Evolutionary conservation across 2,888 invertebrate genomes (phyloP).

Genomic region (Brassicogethes aeneus): DNA sequence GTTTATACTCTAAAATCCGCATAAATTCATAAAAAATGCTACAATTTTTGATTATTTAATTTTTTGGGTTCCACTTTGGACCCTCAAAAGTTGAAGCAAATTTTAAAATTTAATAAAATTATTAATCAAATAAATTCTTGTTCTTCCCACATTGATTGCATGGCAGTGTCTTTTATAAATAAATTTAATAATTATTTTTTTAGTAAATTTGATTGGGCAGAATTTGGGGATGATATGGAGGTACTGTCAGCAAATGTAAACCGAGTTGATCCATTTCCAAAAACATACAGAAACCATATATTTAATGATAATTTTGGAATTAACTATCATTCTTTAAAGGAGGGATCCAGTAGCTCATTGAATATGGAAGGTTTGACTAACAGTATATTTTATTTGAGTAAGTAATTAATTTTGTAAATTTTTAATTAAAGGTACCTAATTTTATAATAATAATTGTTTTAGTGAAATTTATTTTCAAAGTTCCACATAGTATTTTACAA

Average conservation of each 20-base stretch:
- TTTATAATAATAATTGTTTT: slow-evolving; percentile 21
- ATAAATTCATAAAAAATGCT: too few species aligned
- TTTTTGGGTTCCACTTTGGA: too few species aligned
- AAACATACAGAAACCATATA: slow-evolving; percentile 34
- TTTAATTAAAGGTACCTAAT: too few species aligned
- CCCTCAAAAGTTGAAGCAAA: too few species aligned
- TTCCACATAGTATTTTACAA: slow-evolving; percentile 40
- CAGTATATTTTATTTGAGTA: slow-evolving; percentile 41
- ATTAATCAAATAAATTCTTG: too few species aligned
- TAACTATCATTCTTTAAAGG: slow-evolving; percentile 24
- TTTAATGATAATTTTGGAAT: slow-evolving; percentile 42
- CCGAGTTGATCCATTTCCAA: slow-evolving; percentile 22
- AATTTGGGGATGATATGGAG: slow-evolving; percentile 36
- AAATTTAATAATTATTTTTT: slow-evolving; percentile 12
- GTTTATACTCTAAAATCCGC: too few species aligned
- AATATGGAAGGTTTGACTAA: slow-evolving; percentile 37
- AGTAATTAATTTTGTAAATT: slow-evolving; percentile 15
- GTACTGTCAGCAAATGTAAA: slow-evolving; percentile 6
- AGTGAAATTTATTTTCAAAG: slow-evolving; percentile 50
- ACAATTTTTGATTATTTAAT: too few species aligned
- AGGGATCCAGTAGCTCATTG: slow-evolving; percentile 27
- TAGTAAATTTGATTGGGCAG: slow-evolving; percentile 40
- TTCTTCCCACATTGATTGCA: too few species aligned
- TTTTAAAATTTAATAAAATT: too few species aligned
- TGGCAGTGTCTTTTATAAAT: too few species aligned